These are phyloP conservation scores for Drosophila robusta DNA, from an alignment of 2,888 invertebrate species.

Conservation along the genomic window DNA sequence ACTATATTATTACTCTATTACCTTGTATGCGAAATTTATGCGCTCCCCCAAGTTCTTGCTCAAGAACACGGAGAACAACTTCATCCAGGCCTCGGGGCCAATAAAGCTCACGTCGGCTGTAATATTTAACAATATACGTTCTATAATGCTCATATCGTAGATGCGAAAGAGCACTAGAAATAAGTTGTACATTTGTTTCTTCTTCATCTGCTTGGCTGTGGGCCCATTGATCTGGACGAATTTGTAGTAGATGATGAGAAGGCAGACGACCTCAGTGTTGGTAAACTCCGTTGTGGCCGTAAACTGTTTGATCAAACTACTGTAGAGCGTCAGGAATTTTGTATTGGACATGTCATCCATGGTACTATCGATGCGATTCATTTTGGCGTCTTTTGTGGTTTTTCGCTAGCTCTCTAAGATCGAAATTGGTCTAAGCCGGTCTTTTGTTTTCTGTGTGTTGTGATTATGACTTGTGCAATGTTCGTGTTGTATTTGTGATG, in stretches of 20 bases:
- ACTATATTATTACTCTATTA: slow-evolving; percentile 58
- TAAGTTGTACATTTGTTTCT: slow-evolving; percentile 88
- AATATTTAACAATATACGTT: slow-evolving; percentile 87
- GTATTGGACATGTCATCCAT: slow-evolving; percentile 89
- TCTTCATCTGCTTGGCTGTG: slow-evolving; percentile 84
- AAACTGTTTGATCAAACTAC: slow-evolving; percentile 86
- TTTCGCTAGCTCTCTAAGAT: neutral
- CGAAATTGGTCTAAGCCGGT: neutral
- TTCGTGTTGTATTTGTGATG: neutral
- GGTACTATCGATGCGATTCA: slow-evolving; percentile 86
- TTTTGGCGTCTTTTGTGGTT: slow-evolving; percentile 36
- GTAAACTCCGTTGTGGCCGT: slow-evolving; percentile 84
- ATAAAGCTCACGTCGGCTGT: slow-evolving; percentile 86
- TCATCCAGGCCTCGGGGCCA: slow-evolving; percentile 88
- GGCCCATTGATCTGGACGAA: slow-evolving; percentile 85
- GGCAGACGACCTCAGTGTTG: slow-evolving; percentile 87
- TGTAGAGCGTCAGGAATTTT: slow-evolving; percentile 88
- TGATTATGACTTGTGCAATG: neutral
- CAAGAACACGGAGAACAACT: slow-evolving; percentile 89
- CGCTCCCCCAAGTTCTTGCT: slow-evolving; percentile 89
- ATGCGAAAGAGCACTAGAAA: slow-evolving; percentile 89
- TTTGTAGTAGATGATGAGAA: slow-evolving; percentile 86
- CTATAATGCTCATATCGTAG: slow-evolving; percentile 89
- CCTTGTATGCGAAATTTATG: slow-evolving; percentile 89
- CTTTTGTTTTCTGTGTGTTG: neutral